Percentiles rank a stretch among this genome's conserved stretches.
These are phyloP conservation scores for Synergus itoensis DNA, from an alignment of 2,888 invertebrate genomes.

Conservation along the genomic window DNA sequence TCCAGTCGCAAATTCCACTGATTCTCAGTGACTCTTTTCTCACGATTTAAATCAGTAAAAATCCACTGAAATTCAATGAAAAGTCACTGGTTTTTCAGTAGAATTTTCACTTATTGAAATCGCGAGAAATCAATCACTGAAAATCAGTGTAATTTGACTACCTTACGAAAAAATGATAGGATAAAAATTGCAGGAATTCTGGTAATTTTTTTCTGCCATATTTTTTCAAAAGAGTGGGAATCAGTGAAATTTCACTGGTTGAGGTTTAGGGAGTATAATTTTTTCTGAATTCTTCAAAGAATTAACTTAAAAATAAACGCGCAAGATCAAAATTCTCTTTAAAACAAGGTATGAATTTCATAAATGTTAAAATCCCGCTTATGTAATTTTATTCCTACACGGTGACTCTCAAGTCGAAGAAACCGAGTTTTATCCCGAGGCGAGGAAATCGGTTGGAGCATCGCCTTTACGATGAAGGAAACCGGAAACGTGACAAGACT, in stretches of 20 bases:
- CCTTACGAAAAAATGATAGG: no score
- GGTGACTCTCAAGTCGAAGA: conserved; percentile 18
- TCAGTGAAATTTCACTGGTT: no score
- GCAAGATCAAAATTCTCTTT: conserved; percentile 8
- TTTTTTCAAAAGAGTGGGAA: no score
- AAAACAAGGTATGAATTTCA: conserved; percentile 23
- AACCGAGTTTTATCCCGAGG: conserved; percentile 38
- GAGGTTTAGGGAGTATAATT: background rate
- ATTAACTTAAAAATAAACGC: background rate
- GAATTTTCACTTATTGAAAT: no score
- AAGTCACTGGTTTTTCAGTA: no score
- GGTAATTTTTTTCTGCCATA: no score
- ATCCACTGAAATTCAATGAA: no score
- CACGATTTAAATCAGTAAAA: no score
- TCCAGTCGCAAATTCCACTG: no score
- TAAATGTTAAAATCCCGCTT: conserved; percentile 23
- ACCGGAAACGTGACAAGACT: conserved; percentile 40
- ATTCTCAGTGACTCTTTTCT: no score
- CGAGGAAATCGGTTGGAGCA: conserved; percentile 29
- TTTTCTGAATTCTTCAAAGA: background rate
- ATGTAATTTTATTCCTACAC: conserved; percentile 24
- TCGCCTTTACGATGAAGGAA: conserved; percentile 21
- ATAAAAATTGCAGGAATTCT: background rate
- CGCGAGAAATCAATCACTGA: no score
- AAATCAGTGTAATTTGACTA: no score